A percentile compares a stretch with the other conserved stretches of the same genome.
Conservation (phyloP, 1,140 invertebrate genomes). For the Antheraea pernyi region DNA sequence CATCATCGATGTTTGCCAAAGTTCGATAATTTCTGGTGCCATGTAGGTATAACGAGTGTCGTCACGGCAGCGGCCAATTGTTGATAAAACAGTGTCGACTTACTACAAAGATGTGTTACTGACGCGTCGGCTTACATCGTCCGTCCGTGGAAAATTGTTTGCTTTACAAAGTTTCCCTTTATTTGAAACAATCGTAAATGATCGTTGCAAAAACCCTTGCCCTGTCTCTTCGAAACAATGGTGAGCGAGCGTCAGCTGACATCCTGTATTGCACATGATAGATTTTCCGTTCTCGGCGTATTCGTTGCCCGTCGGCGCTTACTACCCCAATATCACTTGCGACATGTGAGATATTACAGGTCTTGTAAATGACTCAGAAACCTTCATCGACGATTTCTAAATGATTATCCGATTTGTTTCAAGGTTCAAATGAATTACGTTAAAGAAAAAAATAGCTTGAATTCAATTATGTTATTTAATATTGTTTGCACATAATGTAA, state of each 20-base stretch:
- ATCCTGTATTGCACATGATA: constrained; percentile 57
- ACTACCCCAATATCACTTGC: neutral
- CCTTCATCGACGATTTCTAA: constrained; percentile 1
- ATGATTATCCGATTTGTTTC: neutral
- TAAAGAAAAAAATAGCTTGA: neutral
- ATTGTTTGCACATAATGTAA: constrained; percentile 14
- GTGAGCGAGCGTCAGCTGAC: constrained; percentile 52
- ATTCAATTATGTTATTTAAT: neutral
- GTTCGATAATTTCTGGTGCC: constrained; percentile 36
- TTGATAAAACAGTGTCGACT: constrained; percentile 71
- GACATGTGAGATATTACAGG: neutral
- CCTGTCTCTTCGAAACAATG: constrained; percentile 6
- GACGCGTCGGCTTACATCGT: neutral
- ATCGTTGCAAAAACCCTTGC: neutral
- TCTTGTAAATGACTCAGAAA: neutral
- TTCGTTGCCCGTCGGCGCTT: constrained; percentile 8
- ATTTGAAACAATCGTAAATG: neutral
- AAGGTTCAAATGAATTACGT: neutral
- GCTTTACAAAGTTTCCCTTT: neutral
- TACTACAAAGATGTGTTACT: constrained; percentile 27
- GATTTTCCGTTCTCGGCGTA: constrained; percentile 21
- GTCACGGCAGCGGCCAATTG: constrained; percentile 33
- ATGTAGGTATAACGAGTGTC: constrained; percentile 36
- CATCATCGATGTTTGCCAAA: constrained; percentile 40
- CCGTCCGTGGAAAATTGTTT: neutral